These are phyloP conservation scores for Eriosoma lanigerum DNA, from an alignment of 1,140 invertebrate genomes.

Conservation along the genomic window DNA sequence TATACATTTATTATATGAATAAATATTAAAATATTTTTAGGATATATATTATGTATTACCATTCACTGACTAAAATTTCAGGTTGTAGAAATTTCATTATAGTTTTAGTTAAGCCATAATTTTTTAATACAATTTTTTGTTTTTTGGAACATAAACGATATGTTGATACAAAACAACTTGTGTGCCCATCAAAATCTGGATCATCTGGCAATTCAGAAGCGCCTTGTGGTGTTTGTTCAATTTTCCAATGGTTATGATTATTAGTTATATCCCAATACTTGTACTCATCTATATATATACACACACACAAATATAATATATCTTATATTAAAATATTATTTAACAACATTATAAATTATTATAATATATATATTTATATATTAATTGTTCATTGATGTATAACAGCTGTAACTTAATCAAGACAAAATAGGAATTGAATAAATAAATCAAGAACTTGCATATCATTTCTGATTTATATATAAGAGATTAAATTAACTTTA, in stretches of 20 bases:
- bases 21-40: neutral
- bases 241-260: slow-evolving; percentile 15
- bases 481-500: too few relatives aligned
- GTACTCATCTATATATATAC: slow-evolving; percentile 11
- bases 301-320: neutral
- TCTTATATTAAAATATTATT: neutral
- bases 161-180: slow-evolving; percentile 51
- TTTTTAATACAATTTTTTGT: slow-evolving; percentile 43
- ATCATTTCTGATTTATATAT: too few relatives aligned
- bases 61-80: slow-evolving; percentile 52
- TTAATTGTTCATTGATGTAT: too few relatives aligned
- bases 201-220: slow-evolving; percentile 33
- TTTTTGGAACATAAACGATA: slow-evolving; percentile 43
- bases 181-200: slow-evolving; percentile 41
- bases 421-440: too few relatives aligned
- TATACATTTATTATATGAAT: neutral
- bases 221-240: slow-evolving; percentile 48
- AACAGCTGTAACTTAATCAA: too few relatives aligned
- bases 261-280: neutral
- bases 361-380: too few relatives aligned
- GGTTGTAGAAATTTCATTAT: slow-evolving; percentile 53
- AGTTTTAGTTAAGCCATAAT: slow-evolving; percentile 1
- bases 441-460: too few relatives aligned
- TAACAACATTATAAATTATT: too few relatives aligned
- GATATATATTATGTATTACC: slow-evolving; percentile 14